Conservation (phyloP, 2,888 invertebrate species). For the Eilema caniola region DNA sequence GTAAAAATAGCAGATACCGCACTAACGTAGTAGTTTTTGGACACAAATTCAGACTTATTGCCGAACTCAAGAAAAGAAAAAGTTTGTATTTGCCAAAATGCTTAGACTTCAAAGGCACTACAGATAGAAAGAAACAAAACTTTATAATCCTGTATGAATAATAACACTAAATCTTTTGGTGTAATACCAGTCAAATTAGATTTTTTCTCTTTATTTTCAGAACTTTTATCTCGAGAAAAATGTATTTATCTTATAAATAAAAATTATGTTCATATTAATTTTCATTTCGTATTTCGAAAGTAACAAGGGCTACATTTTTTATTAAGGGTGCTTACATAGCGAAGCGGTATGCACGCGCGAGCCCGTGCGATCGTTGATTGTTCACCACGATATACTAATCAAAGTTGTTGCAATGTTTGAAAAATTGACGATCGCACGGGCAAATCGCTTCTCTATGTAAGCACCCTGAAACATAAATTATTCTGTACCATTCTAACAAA, state of each 20-base stretch:
- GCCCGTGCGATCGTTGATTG: no score
- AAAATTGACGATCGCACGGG: no score
- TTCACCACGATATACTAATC: no score
- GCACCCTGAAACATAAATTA: not conserved
- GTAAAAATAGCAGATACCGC: not conserved
- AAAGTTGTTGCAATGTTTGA: no score
- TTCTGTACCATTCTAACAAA: constrained; percentile 1
- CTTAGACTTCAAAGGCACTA: not conserved
- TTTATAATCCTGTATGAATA: not conserved
- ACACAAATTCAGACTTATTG: not conserved
- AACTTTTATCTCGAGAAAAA: not conserved
- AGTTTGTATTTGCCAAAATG: no score
- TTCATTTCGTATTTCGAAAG: not conserved
- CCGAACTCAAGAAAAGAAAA: no score
- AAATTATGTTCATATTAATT: not conserved
- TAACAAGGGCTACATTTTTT: not conserved
- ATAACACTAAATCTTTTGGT: not conserved
- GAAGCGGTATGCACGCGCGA: no score
- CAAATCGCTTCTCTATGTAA: no score
- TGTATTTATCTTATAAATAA: not conserved
- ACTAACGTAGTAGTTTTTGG: not conserved
- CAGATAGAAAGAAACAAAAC: no score
- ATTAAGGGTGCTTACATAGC: no score
- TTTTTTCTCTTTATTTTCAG: not conserved
- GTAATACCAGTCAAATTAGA: not conserved